Evolutionary conservation across 2,113 vertebrate genomes (phyloP).

Genomic region (Chloropsis hardwickii): DNA sequence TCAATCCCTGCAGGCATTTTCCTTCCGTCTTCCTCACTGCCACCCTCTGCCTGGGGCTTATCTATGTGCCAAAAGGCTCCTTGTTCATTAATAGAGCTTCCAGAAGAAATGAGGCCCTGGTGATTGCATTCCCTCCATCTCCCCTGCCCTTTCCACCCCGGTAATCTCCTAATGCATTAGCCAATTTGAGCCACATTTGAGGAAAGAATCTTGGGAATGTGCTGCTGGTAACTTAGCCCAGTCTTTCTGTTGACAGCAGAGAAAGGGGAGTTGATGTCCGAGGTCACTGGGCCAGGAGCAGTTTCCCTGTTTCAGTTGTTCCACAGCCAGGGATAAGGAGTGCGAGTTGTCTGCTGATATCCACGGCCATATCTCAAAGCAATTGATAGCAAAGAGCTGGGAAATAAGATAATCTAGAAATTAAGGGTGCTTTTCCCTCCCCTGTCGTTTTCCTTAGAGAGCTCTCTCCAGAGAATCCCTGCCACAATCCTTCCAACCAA

Average conservation of each 20-base stretch:
- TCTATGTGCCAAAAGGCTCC: not conserved
- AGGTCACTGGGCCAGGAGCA: not conserved
- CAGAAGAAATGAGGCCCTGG: not conserved
- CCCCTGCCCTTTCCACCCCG: not conserved
- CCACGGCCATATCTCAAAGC: not conserved
- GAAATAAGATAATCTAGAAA: not conserved
- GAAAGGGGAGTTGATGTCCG: not conserved
- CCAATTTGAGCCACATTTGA: not conserved
- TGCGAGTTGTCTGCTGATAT: not conserved
- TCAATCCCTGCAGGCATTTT: not conserved
- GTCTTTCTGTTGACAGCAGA: not conserved
- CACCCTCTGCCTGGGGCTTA: not conserved
- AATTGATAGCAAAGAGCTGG: not conserved
- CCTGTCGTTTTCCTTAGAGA: not conserved
- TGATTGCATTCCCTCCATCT: not conserved
- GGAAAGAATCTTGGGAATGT: not conserved
- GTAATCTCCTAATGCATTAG: not conserved
- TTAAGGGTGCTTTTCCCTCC: not conserved
- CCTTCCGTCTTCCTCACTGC: not conserved
- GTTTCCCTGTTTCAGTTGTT: not conserved
- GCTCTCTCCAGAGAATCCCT: not conserved
- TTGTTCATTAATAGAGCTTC: not conserved
- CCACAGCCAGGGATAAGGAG: not conserved
- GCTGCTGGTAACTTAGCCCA: not conserved
- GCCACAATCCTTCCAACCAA: not conserved